These are phyloP conservation scores for Heliconius erato DNA, from an alignment of 2,888 invertebrate genomes.

Conservation along the genomic window DNA sequence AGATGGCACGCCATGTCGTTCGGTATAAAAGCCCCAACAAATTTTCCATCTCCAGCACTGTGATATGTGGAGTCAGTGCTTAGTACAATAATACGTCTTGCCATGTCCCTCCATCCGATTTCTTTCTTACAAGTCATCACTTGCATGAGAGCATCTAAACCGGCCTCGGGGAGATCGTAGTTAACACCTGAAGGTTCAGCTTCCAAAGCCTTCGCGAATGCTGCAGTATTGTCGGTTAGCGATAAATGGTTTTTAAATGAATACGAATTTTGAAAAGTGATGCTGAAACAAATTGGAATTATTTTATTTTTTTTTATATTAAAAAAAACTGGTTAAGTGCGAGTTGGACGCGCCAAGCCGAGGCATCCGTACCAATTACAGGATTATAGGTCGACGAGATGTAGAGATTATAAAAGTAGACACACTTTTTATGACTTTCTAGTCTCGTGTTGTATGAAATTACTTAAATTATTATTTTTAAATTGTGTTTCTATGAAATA, in stretches of 20 bases:
- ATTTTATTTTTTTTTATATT: no score
- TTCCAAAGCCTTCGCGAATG: slow-evolving; percentile 70
- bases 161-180: slow-evolving; percentile 92
- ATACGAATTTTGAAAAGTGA: slow-evolving; percentile 51
- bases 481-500: no score
- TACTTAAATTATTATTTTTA: no score
- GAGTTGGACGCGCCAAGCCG: no score
- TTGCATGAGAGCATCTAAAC: slow-evolving; percentile 95
- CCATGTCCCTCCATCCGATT: slow-evolving; percentile 91
- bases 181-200: slow-evolving; percentile 62
- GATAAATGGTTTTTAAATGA: slow-evolving; percentile 90
- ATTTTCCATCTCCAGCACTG: slow-evolving; percentile 92
- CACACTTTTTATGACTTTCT: no score
- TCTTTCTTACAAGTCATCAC: slow-evolving; percentile 89
- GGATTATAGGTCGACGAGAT: no score
- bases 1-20: slow-evolving; percentile 90
- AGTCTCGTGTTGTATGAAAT: no score
- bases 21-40: slow-evolving; percentile 88
- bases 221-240: slow-evolving; percentile 85
- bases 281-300: slow-evolving; percentile 22
- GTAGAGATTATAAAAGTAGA: no score
- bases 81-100: slow-evolving; percentile 90
- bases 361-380: no score
- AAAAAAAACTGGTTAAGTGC: no score
- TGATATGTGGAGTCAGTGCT: slow-evolving; percentile 94